Base-by-base conservation (phyloP, 92 coral and sea anemone genomes). In the Desmophyllum pertusum region DNA sequence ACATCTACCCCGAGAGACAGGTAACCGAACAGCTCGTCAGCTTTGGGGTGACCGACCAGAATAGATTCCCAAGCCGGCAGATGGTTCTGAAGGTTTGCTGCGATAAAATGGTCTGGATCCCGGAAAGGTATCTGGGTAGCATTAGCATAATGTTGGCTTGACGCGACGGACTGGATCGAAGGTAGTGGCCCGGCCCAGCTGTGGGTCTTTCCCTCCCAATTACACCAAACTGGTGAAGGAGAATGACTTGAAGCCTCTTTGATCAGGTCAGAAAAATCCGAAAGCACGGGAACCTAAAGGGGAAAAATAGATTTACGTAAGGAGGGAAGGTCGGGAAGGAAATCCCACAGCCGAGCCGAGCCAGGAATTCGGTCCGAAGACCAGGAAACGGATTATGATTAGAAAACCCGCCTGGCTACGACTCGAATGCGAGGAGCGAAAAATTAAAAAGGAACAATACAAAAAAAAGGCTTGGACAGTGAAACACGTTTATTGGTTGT, bases 141-240 rank as follows among this genome's bases (percentile, higher is more conserved):
- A 2, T 59, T 52, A 21, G 83, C 83, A 39, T 61, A 76, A 41
- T 78, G 48, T 43, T 50, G 71, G 4, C 88, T 78, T 37, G 55
- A 41, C 48, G 83, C 41, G 23, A 81, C 88, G 25, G 80, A 61
- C 40, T 75, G 52, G 66, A 85, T 53, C 19, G 88, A 85, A 21
- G 88, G 88, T 23, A 61, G 59, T 30, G 77, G 83, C 71, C 88
- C 78, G 83, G 59, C 81, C 61, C 73, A 70, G 88, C 83, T 77
- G 52, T 61, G 25, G 68, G 87, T 25, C 55, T 82, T 70, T 63
- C 88, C 55, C 63, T 84, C 88, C 88, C 83, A 84, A 35, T 66
- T 43, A 79, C 83, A 75, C 76, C 48, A 84, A 52, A 76, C 2
- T 66, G 43, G 6, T 48, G 46, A 55, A 7, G 64, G 11, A 37